These are phyloP conservation scores for Gandaritis pyraliata DNA, from an alignment of 2,888 invertebrate species.

Conservation along the genomic window DNA sequence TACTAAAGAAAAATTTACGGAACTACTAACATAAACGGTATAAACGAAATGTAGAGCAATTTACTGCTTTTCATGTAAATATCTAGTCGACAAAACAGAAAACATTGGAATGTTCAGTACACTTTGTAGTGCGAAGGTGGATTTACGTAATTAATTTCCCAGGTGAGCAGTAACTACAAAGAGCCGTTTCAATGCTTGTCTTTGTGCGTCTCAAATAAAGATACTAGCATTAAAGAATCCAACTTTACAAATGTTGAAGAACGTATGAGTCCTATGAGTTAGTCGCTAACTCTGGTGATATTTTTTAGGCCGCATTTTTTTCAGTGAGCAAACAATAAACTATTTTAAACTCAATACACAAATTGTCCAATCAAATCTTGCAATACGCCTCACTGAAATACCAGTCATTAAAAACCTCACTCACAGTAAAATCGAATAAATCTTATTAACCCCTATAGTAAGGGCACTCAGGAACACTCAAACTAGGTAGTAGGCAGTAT, in stretches of 20 bases:
- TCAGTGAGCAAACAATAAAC: too few species aligned
- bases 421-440: constrained; percentile 15
- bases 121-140: constrained; percentile 41
- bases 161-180: constrained; percentile 61
- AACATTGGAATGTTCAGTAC: constrained; percentile 24
- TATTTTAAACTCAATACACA: too few species aligned
- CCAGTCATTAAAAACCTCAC: constrained; percentile 8
- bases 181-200: constrained; percentile 55
- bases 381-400: neutral
- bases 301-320: too few species aligned
- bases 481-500: constrained; percentile 26
- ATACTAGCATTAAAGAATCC: neutral
- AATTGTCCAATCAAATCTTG: neutral
- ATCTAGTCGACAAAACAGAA: constrained; percentile 22
- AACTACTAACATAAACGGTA: neutral
- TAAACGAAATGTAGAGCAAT: neutral
- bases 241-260: neutral
- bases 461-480: constrained; percentile 17
- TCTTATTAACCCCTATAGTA: constrained; percentile 9
- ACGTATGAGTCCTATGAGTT: too few species aligned
- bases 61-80: neutral
- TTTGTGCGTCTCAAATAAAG: neutral
- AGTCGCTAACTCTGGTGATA: too few species aligned
- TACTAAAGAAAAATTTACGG: too few species aligned
- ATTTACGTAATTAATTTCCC: constrained; percentile 70